Percentiles rank a stretch among this genome's conserved stretches.
Conservation (phyloP, 2,113 vertebrate genomes). For the Erythrolamprus reginae region DNA sequence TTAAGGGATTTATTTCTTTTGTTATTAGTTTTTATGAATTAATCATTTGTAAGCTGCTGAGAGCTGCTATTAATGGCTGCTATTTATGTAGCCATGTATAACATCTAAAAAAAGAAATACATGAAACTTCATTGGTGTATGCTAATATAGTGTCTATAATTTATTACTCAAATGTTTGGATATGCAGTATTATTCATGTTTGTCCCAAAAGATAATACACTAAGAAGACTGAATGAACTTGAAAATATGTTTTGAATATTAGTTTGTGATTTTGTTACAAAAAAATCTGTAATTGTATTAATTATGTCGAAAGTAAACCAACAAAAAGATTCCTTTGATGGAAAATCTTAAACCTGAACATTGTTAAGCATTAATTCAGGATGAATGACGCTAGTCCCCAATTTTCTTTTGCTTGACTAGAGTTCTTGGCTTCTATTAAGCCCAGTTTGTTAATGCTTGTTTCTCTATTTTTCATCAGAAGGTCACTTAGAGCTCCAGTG, state of each 20-base stretch:
- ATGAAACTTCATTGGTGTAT: background rate
- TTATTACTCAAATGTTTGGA: background rate
- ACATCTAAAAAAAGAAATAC: background rate
- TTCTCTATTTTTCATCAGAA: slow-evolving; percentile 37
- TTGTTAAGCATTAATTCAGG: background rate
- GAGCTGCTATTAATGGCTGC: background rate
- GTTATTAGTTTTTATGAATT: background rate
- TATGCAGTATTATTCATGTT: background rate
- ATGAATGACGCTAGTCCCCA: background rate
- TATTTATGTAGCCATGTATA: background rate
- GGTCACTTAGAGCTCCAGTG: slow-evolving; percentile 28
- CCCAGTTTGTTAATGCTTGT: background rate
- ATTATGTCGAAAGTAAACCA: background rate
- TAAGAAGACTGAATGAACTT: background rate
- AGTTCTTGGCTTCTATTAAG: background rate
- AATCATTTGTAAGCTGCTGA: background rate
- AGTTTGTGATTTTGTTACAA: background rate
- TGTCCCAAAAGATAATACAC: background rate
- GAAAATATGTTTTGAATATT: background rate
- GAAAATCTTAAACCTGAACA: slow-evolving; percentile 8
- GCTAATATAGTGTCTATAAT: background rate
- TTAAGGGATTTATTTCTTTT: background rate
- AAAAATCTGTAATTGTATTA: background rate
- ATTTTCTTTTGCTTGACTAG: slow-evolving; percentile 5
- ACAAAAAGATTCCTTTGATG: background rate